Conservation (phyloP, 2,113 vertebrate species). For the Neodontobutis hainanensis region DNA sequence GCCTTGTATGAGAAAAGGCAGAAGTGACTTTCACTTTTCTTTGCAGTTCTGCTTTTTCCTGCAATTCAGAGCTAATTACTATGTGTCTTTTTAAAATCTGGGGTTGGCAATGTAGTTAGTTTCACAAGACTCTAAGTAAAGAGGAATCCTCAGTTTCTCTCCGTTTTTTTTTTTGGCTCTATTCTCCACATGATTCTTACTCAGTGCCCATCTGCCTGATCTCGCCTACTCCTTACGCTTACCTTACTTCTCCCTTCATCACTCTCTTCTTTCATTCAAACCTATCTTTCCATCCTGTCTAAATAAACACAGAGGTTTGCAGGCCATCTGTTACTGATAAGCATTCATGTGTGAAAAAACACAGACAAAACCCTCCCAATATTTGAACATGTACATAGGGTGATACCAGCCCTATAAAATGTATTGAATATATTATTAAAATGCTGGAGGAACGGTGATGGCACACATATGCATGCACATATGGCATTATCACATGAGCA, state of each 20-base stretch:
- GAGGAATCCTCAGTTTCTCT: background rate
- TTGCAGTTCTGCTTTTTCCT: slow-evolving; percentile 37
- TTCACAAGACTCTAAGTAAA: slow-evolving; percentile 39
- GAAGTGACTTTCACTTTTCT: slow-evolving; percentile 25
- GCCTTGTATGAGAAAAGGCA: slow-evolving; percentile 36
- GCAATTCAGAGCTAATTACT: slow-evolving; percentile 18
- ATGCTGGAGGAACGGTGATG: background rate
- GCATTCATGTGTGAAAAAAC: slow-evolving; percentile 52
- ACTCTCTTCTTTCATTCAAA: slow-evolving; percentile 26
- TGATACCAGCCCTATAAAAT: background rate
- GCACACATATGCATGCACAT: background rate
- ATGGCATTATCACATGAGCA: background rate
- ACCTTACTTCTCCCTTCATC: slow-evolving; percentile 32
- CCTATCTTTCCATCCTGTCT: slow-evolving; percentile 53
- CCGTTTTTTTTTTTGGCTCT: background rate
- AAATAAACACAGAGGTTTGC: slow-evolving; percentile 70
- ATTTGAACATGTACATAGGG: background rate
- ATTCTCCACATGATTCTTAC: background rate
- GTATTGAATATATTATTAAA: background rate
- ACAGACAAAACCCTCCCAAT: slow-evolving; percentile 9
- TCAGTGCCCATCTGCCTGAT: slow-evolving; percentile 53
- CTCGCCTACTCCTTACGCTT: slow-evolving; percentile 39
- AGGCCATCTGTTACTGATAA: slow-evolving; percentile 72
- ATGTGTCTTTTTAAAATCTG: slow-evolving; percentile 5
- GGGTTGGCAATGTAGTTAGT: too few species aligned